phyloP scores from a whole-genome alignment of 2,888 invertebrate genomes.

The Volucella inflata region DNA sequence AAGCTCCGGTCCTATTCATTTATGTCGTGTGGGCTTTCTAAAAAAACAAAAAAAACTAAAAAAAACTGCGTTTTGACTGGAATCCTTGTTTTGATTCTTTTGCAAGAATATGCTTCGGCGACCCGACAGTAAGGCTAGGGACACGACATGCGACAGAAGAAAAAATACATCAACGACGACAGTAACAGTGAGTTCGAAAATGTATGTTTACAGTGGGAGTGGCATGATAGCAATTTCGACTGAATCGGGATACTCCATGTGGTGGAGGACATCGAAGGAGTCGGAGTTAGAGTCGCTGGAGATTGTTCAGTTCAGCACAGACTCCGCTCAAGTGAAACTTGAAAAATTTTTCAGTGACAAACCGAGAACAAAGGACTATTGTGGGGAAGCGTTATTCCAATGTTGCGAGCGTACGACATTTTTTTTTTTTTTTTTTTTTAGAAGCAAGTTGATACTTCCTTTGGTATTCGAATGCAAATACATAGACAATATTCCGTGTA shows the following conservation, averaged over 20 bases:
- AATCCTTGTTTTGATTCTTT: slow-evolving; percentile 13
- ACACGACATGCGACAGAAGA: slow-evolving; percentile 2
- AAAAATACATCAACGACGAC: neutral
- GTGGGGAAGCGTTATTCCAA: neutral
- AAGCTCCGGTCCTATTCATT: slow-evolving; percentile 47
- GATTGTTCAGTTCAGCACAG: slow-evolving; percentile 3
- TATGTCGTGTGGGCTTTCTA: slow-evolving; percentile 53
- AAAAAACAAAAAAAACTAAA: too few species aligned
- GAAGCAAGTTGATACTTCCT: neutral
- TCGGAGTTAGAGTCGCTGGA: neutral
- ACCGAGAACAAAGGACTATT: slow-evolving; percentile 54
- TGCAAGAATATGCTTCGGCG: slow-evolving; percentile 1
- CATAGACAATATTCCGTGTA: neutral
- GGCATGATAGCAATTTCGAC: slow-evolving; percentile 61
- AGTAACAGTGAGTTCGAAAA: slow-evolving; percentile 9
- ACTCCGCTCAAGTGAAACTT: slow-evolving; percentile 42
- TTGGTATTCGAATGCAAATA: neutral
- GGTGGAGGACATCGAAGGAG: slow-evolving; percentile 14
- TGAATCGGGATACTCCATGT: slow-evolving; percentile 39
- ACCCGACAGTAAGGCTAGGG: too few species aligned
- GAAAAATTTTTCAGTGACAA: slow-evolving; percentile 66
- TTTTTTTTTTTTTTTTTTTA: too few species aligned
- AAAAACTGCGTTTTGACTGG: slow-evolving; percentile 50
- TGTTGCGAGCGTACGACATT: neutral
- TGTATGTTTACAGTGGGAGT: slow-evolving; percentile 50